These are phyloP conservation scores for Chironomus tentans DNA, from an alignment of 2,888 invertebrate genomes.

Conservation along the genomic window DNA sequence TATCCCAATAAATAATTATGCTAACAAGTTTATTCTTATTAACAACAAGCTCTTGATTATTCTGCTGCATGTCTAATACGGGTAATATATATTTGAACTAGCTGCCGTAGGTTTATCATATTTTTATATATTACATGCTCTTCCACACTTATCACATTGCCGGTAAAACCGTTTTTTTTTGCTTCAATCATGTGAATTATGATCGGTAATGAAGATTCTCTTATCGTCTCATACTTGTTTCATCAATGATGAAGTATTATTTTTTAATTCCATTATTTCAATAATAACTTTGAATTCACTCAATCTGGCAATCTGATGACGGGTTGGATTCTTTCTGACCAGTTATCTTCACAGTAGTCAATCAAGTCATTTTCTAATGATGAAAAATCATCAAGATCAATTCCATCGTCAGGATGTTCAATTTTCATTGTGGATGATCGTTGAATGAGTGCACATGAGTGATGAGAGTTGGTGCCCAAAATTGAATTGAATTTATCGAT, in stretches of 20 bases:
- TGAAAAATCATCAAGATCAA: constrained; percentile 45
- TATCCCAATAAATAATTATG: too few species aligned
- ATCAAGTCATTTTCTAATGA: constrained; percentile 54
- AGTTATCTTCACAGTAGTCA: constrained; percentile 57
- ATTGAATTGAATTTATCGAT: constrained; percentile 44
- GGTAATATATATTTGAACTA: too few species aligned
- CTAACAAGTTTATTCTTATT: too few species aligned
- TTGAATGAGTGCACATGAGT: constrained; percentile 43
- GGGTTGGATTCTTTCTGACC: constrained; percentile 54
- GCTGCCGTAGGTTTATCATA: too few species aligned
- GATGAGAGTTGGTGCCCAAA: constrained; percentile 46
- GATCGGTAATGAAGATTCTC: too few species aligned
- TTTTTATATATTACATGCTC: too few species aligned
- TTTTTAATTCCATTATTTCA: not conserved
- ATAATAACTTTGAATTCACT: constrained; percentile 31
- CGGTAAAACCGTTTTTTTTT: too few species aligned
- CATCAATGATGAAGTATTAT: not conserved
- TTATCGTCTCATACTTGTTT: too few species aligned
- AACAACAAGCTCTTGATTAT: not conserved
- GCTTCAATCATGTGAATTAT: too few species aligned
- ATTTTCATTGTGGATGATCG: constrained; percentile 32
- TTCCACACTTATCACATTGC: too few species aligned
- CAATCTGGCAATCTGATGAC: constrained; percentile 59
- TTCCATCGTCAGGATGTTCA: constrained; percentile 15
- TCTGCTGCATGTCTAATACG: not conserved